These are phyloP conservation scores for Cromileptes altivelis DNA, from an alignment of 2,113 vertebrate genomes.

Conservation along the genomic window DNA sequence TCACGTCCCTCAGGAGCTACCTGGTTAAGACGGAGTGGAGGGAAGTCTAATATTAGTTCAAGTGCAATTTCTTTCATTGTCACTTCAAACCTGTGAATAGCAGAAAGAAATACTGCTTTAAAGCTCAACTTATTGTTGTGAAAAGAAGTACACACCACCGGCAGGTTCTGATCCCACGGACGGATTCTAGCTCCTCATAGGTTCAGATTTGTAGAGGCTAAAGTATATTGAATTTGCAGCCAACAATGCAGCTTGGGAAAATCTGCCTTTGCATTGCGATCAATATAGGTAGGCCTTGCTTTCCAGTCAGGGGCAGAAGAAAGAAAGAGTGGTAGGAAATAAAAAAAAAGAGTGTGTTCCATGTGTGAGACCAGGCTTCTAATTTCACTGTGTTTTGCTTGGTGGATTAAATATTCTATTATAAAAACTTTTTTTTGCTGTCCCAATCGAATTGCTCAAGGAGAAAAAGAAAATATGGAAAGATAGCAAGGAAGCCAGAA, in stretches of 20 bases:
- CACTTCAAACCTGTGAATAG: conserved; percentile 1
- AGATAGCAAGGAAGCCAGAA: conserved; percentile 29
- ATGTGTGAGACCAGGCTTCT: conserved; percentile 46
- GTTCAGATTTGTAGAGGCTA: conserved; percentile 29
- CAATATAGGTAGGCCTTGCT: conserved; percentile 36
- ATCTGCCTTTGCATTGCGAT: conserved; percentile 42
- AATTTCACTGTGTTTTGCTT: conserved; percentile 72
- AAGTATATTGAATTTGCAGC: conserved; percentile 37
- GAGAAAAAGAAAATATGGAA: conserved; percentile 45
- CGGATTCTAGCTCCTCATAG: conserved; percentile 1
- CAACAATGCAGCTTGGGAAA: conserved; percentile 41
- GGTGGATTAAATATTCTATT: conserved; percentile 75
- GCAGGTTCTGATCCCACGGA: not conserved
- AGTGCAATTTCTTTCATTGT: conserved; percentile 1
- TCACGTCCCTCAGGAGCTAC: conserved; percentile 5
- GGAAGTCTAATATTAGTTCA: conserved; percentile 13
- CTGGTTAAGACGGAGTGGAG: not conserved
- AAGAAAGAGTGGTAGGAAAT: not conserved
- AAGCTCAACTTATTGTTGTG: not conserved
- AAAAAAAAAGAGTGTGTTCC: not conserved
- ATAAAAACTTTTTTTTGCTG: conserved; percentile 25
- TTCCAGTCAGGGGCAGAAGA: conserved; percentile 16
- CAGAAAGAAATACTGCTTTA: not conserved
- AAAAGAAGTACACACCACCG: not conserved
- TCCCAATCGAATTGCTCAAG: conserved; percentile 51